A percentile compares a stretch with the other conserved stretches of the same genome.
These are phyloP conservation scores for Spondyliosoma cantharus DNA, from an alignment of 2,797 vertebrate genomes.

Conservation along the genomic window DNA sequence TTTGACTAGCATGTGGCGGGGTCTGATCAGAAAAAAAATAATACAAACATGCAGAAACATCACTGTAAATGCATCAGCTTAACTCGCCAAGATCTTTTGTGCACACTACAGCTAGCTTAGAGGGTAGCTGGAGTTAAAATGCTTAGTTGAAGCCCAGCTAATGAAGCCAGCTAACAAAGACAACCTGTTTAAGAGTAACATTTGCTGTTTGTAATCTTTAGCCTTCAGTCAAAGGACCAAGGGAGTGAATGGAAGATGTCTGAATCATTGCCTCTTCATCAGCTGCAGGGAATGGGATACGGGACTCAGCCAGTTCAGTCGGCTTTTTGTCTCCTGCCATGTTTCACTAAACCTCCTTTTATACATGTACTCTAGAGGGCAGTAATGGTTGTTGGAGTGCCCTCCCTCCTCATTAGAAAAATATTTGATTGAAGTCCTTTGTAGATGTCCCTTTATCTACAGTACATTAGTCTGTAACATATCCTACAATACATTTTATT, in stretches of 20 bases:
- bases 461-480: not conserved
- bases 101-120: not conserved
- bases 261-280: constrained; percentile 7
- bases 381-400: not conserved
- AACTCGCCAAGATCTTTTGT: not conserved
- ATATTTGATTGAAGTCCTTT: not conserved
- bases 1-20: not conserved
- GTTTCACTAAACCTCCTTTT: not conserved
- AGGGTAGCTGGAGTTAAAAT: not conserved
- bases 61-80: constrained; percentile 3
- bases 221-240: constrained; percentile 38
- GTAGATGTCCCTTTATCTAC: not conserved
- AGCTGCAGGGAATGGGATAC: not conserved
- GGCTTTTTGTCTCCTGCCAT: not conserved
- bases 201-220: not conserved
- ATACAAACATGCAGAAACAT: constrained; percentile 7
- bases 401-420: not conserved
- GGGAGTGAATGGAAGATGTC: constrained; percentile 18
- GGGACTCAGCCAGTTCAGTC: not conserved
- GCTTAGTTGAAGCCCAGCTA: not conserved
- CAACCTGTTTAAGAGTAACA: not conserved
- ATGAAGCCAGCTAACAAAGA: constrained; percentile 13
- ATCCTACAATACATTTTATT: constrained; percentile 5
- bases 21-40: constrained; percentile 3
- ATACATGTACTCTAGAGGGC: not conserved